Base-by-base conservation (phyloP, 2,888 invertebrate genomes). In the Eupithecia pulchellata region DNA sequence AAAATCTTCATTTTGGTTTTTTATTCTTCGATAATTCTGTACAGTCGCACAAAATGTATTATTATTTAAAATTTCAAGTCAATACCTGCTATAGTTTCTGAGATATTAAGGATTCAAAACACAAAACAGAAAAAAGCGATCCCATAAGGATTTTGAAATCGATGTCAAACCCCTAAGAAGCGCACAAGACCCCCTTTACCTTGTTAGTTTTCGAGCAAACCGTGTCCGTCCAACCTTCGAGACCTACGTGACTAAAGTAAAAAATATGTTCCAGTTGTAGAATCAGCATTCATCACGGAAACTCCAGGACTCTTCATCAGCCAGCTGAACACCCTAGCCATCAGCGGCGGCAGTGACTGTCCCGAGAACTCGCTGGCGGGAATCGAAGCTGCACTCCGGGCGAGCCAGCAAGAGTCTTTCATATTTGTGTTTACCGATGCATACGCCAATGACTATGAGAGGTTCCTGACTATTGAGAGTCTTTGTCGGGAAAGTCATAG, bases 351-450 rank as follows among this genome's bases (percentile, higher is more conserved):
- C 2, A 87, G 87, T 0, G 84, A 85, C 0, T 91, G 91, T 17
- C 90, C 89, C 0, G 91, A 91, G 64, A 87, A 88, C 17, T 85
- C 89, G 0, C 70, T 91, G 9, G 78, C 86, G 3, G 91, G 87
- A 0, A 84, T 91, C 9, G 84, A 89, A 72, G 83, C 78, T 66
- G 90, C 86, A 0, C 72, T 91, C 0, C 72, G 79, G 62, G 76
- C 81, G 0, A 90, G 91, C 74, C 77, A 82, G 13, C 78, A 78
- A 0, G 78, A 79, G 3, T 73, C 72, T 1, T 69, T 29, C 42
- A 64, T 73, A 34, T 73, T 73, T 52, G 72, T 73, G 25, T 73
- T 91, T 66, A 91, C 91, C 0, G 90, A 92, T 64, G 91, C 91
- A 0, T 86, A 80, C 61, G 79, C 90, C 0, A 87, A 88, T 17